Evolutionary conservation across 2,888 invertebrate genomes (phyloP).

Genomic region (Oegoconia quadripuncta): DNA sequence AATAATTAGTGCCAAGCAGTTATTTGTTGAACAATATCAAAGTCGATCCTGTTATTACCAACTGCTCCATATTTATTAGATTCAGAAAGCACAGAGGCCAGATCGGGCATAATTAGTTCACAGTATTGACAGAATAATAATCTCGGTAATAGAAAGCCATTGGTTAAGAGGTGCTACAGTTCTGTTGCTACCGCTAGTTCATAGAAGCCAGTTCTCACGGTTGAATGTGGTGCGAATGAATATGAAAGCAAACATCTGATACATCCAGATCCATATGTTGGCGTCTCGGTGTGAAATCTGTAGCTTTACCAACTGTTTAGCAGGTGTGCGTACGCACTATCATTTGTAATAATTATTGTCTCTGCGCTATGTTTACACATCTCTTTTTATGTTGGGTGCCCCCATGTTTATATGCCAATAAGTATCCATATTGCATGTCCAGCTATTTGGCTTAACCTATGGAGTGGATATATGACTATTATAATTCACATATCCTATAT

Average conservation of each 20-base stretch:
- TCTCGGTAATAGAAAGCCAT: slow-evolving; percentile 52
- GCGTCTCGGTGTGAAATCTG: slow-evolving; percentile 77
- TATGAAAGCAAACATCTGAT: slow-evolving; percentile 72
- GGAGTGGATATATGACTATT: too few species aligned
- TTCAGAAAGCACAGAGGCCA: slow-evolving; percentile 20
- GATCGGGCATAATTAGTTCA: slow-evolving; percentile 58
- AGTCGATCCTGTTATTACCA: too few species aligned
- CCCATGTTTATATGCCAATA: slow-evolving; percentile 26
- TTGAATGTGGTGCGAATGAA: slow-evolving; percentile 73
- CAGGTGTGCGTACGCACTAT: slow-evolving; percentile 68
- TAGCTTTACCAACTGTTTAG: slow-evolving; percentile 78
- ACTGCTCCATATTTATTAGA: slow-evolving; percentile 27
- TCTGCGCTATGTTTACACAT: slow-evolving; percentile 70
- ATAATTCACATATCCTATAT: too few species aligned
- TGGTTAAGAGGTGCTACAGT: slow-evolving; percentile 62
- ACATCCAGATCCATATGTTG: slow-evolving; percentile 79
- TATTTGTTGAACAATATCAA: too few species aligned
- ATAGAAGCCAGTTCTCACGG: slow-evolving; percentile 68
- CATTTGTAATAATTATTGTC: slow-evolving; percentile 79
- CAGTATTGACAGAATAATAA: slow-evolving; percentile 58
- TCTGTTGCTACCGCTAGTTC: slow-evolving; percentile 61
- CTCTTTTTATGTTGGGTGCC: slow-evolving; percentile 58
- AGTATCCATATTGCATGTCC: slow-evolving; percentile 6
- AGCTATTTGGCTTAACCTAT: too few species aligned
- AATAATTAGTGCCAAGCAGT: too few species aligned